These are phyloP conservation scores for Montipora foliosa DNA, from an alignment of 64 coral and sea anemone species.

Conservation along the genomic window DNA sequence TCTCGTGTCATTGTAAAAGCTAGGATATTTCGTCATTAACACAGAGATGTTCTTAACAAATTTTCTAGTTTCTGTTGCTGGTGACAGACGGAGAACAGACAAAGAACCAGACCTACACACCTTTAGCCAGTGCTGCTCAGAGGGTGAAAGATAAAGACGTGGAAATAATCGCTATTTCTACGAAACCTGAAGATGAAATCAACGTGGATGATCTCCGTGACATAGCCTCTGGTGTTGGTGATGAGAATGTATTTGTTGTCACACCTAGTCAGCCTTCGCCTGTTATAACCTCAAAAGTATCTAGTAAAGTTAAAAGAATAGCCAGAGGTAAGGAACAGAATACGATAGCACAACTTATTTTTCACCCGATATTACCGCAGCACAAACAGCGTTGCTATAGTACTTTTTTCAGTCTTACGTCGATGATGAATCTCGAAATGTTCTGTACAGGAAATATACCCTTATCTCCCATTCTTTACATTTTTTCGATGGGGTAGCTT, in stretches of 20 bases:
- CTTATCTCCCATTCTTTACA: no score
- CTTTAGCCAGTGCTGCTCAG: constrained; percentile 13
- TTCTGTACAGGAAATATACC: no score
- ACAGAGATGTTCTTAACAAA: not conserved
- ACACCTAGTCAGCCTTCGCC: not conserved
- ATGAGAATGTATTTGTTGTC: constrained; percentile 48
- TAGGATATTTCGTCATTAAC: not conserved
- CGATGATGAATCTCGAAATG: no score
- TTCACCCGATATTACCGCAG: not conserved
- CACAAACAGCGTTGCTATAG: no score
- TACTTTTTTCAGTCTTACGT: no score
- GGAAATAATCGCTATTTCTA: constrained; percentile 33
- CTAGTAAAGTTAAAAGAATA: not conserved
- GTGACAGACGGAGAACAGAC: constrained; percentile 71
- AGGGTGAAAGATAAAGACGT: constrained; percentile 65
- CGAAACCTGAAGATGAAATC: constrained; percentile 32
- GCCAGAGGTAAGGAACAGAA: constrained; percentile 10
- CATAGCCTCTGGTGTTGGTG: constrained; percentile 53
- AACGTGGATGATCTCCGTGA: constrained; percentile 48
- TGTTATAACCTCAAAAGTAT: constrained; percentile 16
- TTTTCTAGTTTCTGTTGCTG: constrained; percentile 54
- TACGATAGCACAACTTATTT: not conserved
- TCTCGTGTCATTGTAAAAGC: not conserved
- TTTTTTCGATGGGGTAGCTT: no score
- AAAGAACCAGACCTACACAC: constrained; percentile 38